Evolutionary conservation across 2,113 vertebrate species (phyloP), one percentile per base, ranked within the genome.

Genomic region (Hylia prasina): DNA sequence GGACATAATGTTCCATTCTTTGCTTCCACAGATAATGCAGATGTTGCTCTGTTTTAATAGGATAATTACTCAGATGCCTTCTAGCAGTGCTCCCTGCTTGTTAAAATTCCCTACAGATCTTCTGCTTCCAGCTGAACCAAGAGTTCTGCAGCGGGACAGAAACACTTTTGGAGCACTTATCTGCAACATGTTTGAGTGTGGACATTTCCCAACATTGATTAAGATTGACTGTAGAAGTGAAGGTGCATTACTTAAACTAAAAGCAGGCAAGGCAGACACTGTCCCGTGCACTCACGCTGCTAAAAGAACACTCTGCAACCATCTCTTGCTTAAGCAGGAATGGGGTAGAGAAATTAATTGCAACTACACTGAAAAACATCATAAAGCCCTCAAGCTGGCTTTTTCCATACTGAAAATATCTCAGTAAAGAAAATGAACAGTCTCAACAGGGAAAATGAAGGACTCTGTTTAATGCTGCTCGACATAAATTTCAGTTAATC

Each of bases 31-130:
- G 92, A 76, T 87, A 96, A 96, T 91, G 86, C 86, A 93, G 90
- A 93, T 89, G 92, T 90, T 96, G 25, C 73, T 90, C 20, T 57
- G 39, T 51, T 94, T 84, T 91, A 97, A 96, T 63, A 61, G 82
- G 90, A 86, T 96, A 91, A 96, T 94, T 96, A 93, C 77, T 84
- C 25, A 72, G 69, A 86, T 66, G 71, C 78, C 82, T 95, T 37
- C 77, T 71, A 87, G 87, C 82, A 56, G 20, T 13, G 39, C 63
- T 85, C 66, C 14, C 48, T 73, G 63, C 44, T 80, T 70, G 25
- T 35, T 77, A 40, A 73, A 96, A 96, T 27, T 77, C 79, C 66
- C 68, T 85, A 54, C 1, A 81, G 87, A 88, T 63, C 63, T 28
- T 56, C 69, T 50, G 42, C 64, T 86, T 81, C 66, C 63, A 65